Base-by-base conservation (phyloP, 2,888 invertebrate species). In the Dryobotodes eremita region DNA sequence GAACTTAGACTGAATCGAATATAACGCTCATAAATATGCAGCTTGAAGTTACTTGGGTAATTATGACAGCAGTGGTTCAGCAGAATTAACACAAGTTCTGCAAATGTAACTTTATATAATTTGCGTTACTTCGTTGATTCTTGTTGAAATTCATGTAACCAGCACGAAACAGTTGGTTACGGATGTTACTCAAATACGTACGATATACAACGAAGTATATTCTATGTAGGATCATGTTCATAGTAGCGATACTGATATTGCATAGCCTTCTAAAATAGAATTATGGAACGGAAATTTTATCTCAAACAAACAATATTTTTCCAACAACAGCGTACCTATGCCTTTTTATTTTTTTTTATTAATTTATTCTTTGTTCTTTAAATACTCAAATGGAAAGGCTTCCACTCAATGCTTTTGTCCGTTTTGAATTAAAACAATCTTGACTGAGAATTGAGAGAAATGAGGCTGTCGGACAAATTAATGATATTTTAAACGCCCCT, bases 401-500 rank as follows among this genome's bases (percentile, higher is more conserved):
- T 74, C 36, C n/a, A 15, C 57, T 74, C 57, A 55, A 71, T 48
- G 59, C 48, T 71, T 82, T 86, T 69, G 59, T 55, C 48, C 75
- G 20, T 70, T 82, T 70, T 65, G 31, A 70, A 82, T 82, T 62
- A 65, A 82, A 85, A 72, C 82, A 72, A 69, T 82, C 46, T 64
- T 69, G 48, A 69, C 46, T 48, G 62, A 26, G 81, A 61, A 61
- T 31, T n/a, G 50, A 61, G n/a, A 78, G 31, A 84, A 84, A 79
- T 62, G 50, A 42, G 79, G 23, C 42, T 65, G 59, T 82, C 75
- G 36, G 69, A 65, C 55, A 69, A 82, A 65, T 72, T 69, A 59
- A 64, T 85, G 64, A 84, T 66, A 68, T 79, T 84, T 84, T 59
- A 84, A 79, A 57, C 50, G 42, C 31, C 48, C 6, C 2, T 50